Evolutionary conservation across 2,888 invertebrate species (phyloP), one percentile per base, ranked within the genome.

Genomic region (Mesochorus sp.): DNA sequence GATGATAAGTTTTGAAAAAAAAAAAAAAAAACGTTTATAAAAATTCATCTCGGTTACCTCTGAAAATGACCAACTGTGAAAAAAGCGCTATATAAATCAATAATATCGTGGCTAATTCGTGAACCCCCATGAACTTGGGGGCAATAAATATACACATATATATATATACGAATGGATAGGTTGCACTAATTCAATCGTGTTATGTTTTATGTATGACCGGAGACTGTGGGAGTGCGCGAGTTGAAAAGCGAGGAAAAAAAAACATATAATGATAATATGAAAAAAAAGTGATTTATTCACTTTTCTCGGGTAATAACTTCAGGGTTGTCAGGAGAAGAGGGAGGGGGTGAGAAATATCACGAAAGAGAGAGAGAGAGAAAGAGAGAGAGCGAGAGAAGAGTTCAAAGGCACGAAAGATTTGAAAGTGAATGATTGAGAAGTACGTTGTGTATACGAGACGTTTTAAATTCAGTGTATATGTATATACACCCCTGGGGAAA

Each of bases 401-500:
- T 44, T 67, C 44, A 26, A 37, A 47, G 44, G 12, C 47, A 21
- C 14, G 4, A 55, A 49, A 61, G 19, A 51, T 61, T 37, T 51
- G 34, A 74, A 73, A 66, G 67, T 74, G 70, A 66, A 73, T 64
- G 76, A 70, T 42, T 76, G 61, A 70, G 53, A 47, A 55, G 71
- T 31, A 42, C 19, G 42, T 10, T 12, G 1, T 12, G 26, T 39
- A 0, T 39, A 12, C 14, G 24, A 12, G 14, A 31, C 12, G 21
- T 34, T 49, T 62, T 3, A 57, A 37, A 24, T n/a, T n/a, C n/a
- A n/a, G n/a, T n/a, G n/a, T n/a, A n/a, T n/a, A 17, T 26, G 14
- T 66, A 2, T 10, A 5, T 17, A 44, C 14, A 19, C 55, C 31
- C 31, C 21, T 61, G 39, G 51, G n/a, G 34, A 34, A 28, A 49